Percentiles rank a stretch among this genome's conserved stretches.
Evolutionary conservation across 2,113 vertebrate species (phyloP).

Genomic region (Sturnus vulgaris): DNA sequence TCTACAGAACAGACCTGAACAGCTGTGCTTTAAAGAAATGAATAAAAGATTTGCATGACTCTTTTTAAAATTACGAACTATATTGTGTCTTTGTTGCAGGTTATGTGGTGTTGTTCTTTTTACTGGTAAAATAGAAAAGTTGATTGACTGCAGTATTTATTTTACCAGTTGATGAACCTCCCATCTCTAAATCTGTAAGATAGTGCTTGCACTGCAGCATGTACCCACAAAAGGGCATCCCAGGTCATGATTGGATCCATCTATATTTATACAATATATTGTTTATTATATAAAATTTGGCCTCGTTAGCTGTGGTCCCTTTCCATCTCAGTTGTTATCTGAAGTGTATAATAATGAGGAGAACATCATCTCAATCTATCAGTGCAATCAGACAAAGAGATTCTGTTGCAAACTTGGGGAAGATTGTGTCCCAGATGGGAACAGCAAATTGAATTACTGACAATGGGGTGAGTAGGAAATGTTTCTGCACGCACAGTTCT

Average conservation of each 20-base stretch:
- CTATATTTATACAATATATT: not conserved
- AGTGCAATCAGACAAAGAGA: slow-evolving; percentile 15
- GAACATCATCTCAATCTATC: not conserved
- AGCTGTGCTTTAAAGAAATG: not conserved
- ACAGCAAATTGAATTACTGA: slow-evolving; percentile 41
- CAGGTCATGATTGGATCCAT: not conserved
- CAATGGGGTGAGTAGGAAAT: not conserved
- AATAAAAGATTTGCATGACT: not conserved
- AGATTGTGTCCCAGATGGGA: slow-evolving; percentile 5
- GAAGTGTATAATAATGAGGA: not conserved
- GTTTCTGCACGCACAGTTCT: not conserved
- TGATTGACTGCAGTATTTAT: not conserved
- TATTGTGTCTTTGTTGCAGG: not conserved
- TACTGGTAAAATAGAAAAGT: not conserved
- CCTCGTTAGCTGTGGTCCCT: not conserved
- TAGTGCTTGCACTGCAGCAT: not conserved
- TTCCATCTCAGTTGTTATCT: not conserved
- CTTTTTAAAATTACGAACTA: not conserved
- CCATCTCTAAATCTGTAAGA: not conserved
- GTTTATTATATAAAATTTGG: not conserved
- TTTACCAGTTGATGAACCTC: not conserved
- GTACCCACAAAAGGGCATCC: not conserved
- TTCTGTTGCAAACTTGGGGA: not conserved
- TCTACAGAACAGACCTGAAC: not conserved
- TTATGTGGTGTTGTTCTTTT: not conserved